Evolutionary conservation across 2,113 vertebrate genomes (phyloP).

Genomic region (Petaurus breviceps): DNA sequence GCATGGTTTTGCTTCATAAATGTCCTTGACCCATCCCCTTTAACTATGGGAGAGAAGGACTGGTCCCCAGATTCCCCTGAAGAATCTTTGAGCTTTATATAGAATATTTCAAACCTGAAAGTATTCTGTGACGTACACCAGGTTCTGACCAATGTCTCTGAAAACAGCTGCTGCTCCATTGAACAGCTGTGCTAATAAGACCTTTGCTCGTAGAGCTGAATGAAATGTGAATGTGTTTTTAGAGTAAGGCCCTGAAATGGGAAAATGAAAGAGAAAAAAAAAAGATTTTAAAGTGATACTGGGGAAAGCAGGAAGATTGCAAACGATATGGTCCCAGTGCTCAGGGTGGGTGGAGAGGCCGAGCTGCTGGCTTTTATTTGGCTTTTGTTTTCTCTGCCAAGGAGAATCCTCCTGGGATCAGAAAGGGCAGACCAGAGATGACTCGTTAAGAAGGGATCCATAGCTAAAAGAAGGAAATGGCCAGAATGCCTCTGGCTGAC

Average conservation of each 20-base stretch:
- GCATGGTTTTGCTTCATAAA: not conserved
- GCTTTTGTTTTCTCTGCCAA: too few species aligned
- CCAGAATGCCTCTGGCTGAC: not conserved
- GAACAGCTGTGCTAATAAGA: fast-evolving
- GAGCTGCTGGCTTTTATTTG: too few species aligned
- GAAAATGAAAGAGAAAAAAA: not conserved
- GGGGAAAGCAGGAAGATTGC: too few species aligned
- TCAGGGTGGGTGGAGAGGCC: too few species aligned
- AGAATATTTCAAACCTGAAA: not conserved
- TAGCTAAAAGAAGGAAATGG: not conserved
- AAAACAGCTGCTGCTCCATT: not conserved
- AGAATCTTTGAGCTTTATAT: not conserved
- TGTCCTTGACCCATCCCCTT: not conserved
- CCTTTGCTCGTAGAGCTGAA: not conserved
- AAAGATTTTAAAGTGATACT: not conserved
- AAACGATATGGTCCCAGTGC: too few species aligned
- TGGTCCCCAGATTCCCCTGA: not conserved
- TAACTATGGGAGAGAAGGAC: not conserved
- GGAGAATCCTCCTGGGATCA: not conserved
- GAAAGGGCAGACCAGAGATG: not conserved
- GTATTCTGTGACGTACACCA: not conserved
- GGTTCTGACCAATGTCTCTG: fast-evolving
- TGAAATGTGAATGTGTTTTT: too few species aligned
- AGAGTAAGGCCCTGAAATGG: too few species aligned
- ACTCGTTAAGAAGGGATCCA: not conserved